Conservation (phyloP, 2,888 invertebrate genomes). For the Hipparchia sbordonii region DNA sequence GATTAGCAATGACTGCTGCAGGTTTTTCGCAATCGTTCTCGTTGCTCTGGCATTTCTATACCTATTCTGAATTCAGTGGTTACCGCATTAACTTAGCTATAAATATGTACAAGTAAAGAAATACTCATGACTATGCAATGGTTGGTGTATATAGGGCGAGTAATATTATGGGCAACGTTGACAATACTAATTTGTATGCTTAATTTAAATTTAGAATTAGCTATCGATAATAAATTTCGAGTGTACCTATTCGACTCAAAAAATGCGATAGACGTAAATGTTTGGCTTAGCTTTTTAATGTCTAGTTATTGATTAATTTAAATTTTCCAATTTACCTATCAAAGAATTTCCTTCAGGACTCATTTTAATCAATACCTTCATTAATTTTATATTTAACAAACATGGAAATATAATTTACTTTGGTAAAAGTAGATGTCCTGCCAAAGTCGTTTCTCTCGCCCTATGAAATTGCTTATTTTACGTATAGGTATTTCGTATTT, state of each 20-base stretch:
- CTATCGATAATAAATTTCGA: slow-evolving; percentile 28
- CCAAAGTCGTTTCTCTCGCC: slow-evolving; percentile 71
- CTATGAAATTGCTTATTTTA: slow-evolving; percentile 70
- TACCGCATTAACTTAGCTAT: slow-evolving; percentile 50
- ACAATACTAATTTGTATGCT: slow-evolving; percentile 76
- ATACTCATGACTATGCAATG: slow-evolving; percentile 66
- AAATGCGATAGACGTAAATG: slow-evolving; percentile 35
- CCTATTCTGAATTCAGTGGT: no score
- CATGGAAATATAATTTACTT: background rate
- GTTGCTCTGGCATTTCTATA: no score
- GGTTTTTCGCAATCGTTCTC: no score
- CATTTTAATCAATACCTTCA: background rate
- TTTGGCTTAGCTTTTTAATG: slow-evolving; percentile 44
- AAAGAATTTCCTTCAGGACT: background rate
- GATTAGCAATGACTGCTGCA: no score
- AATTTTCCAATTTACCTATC: background rate
- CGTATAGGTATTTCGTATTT: slow-evolving; percentile 43
- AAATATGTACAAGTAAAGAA: slow-evolving; percentile 46
- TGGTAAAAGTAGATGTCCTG: slow-evolving; percentile 29
- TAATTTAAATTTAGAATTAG: slow-evolving; percentile 54
- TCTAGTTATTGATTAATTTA: slow-evolving; percentile 55
- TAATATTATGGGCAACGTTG: slow-evolving; percentile 65
- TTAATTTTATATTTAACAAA: background rate
- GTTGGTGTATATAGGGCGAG: slow-evolving; percentile 76
- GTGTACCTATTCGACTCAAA: slow-evolving; percentile 21